phyloP scores from a whole-genome alignment of 2,888 invertebrate species.

The Itoplectis maculator region DNA sequence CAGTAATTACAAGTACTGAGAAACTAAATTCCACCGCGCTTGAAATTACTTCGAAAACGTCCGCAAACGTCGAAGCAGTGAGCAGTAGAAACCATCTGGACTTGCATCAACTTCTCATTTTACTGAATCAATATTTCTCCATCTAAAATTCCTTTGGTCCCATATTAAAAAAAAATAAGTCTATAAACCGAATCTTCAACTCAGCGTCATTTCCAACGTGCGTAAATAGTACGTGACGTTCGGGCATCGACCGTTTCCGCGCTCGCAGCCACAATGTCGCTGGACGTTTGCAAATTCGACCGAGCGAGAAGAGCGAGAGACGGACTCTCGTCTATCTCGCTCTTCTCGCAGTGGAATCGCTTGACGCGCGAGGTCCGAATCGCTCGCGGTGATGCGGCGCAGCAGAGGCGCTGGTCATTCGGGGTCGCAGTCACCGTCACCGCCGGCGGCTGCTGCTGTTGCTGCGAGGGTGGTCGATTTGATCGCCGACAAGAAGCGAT shows the following conservation, averaged over 20 bases:
- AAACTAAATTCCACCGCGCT: too few relatives aligned
- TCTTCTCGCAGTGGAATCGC: too few relatives aligned
- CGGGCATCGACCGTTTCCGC: background rate
- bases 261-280: background rate
- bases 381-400: conserved; percentile 39
- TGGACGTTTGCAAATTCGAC: conserved; percentile 39
- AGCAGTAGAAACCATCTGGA: too few relatives aligned
- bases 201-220: background rate
- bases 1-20: too few relatives aligned
- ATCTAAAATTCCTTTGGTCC: background rate
- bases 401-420: conserved; percentile 36
- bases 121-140: too few relatives aligned
- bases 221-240: background rate
- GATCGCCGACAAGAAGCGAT: conserved; percentile 70
- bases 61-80: too few relatives aligned
- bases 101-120: too few relatives aligned
- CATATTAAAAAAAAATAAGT: background rate
- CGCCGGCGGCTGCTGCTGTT: conserved; percentile 11
- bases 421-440: conserved; percentile 36
- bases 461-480: conserved; percentile 54
- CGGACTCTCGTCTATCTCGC: too few relatives aligned
- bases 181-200: background rate
- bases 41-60: too few relatives aligned
- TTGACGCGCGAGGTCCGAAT: conserved; percentile 22
- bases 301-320: background rate